Evolutionary conservation across 2,113 vertebrate genomes (phyloP), one percentile per base, ranked within the genome.

Genomic region (Lucifuga dentata): DNA sequence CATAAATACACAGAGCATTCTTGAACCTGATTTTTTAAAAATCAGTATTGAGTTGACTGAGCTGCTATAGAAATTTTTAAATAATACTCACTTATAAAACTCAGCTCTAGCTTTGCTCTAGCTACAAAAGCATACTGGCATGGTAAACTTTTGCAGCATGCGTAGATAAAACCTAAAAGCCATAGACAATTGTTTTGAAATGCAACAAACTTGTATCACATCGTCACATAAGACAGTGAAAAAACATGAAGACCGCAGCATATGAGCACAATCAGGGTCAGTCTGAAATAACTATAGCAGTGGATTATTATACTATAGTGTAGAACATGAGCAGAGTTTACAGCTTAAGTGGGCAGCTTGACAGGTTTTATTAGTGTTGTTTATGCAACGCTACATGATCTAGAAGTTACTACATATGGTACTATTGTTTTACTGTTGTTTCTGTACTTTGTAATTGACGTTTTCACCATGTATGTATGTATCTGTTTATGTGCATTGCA

Each of bases 211-310:
- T n/a, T n/a, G n/a, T n/a, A n/a, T n/a, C n/a, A n/a, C n/a, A n/a
- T n/a, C n/a, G n/a, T n/a, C n/a, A n/a, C n/a, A n/a, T n/a, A n/a
- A n/a, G n/a, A n/a, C n/a, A n/a, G n/a, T n/a, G n/a, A n/a, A n/a
- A n/a, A n/a, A n/a, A n/a, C n/a, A n/a, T n/a, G n/a, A n/a, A 29
- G 7, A 7, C 26, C 7, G 26, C 26, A 21, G 7, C 13, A 16
- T 39, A 49, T 33, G 10, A 61, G 5, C 19, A 60, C 17, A 64
- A 49, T 23, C 11, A 39, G 16, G 17, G 11, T 46, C 16, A 29
- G 11, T 52, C 10, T 33, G 50, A 80, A 55, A 63, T 40, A 48
- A 70, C 6, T 6, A 19, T 32, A 11, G 61, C 35, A 44, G 8
- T 32, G 20, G 15, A 20, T 66, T 35, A 41, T 46, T 19, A n/a